Percentiles rank a stretch among this genome's conserved stretches.
Conservation (phyloP, 2,797 vertebrate species). For the Natrix natrix region DNA sequence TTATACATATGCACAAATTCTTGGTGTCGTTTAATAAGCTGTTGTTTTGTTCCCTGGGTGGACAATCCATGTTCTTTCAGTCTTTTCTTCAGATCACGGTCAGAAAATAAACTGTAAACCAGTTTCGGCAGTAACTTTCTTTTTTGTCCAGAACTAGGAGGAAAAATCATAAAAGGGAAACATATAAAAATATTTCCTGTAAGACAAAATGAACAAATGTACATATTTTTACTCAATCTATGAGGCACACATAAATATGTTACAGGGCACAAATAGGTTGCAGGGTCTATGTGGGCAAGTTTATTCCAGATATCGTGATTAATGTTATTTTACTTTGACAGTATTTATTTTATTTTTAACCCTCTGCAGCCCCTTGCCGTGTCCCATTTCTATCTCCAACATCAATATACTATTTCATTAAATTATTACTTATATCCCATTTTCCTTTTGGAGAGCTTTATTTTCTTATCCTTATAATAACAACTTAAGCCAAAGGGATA, state of each 20-base stretch:
- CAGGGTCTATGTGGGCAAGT: neutral
- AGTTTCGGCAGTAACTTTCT: constrained; percentile 84
- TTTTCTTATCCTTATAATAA: neutral
- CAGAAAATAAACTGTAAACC: constrained; percentile 88
- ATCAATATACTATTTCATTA: neutral
- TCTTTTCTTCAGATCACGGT: constrained; percentile 83
- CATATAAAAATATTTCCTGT: neutral
- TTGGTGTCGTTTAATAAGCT: constrained; percentile 85
- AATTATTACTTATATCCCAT: neutral
- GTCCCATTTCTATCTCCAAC: neutral
- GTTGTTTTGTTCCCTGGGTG: constrained; percentile 79
- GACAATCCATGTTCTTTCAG: constrained; percentile 84
- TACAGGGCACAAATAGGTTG: neutral
- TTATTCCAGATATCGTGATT: neutral
- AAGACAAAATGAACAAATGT: neutral
- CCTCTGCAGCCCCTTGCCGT: neutral
- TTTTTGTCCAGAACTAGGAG: constrained; percentile 71
- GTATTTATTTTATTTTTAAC: neutral
- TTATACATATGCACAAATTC: constrained; percentile 90
- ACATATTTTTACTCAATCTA: neutral
- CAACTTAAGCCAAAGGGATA: neutral
- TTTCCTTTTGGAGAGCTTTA: neutral
- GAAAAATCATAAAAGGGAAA: neutral
- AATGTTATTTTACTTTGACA: neutral
- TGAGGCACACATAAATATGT: neutral